phyloP scores from a whole-genome alignment of 2,888 invertebrate species.

The Silvanus unidentatus region DNA sequence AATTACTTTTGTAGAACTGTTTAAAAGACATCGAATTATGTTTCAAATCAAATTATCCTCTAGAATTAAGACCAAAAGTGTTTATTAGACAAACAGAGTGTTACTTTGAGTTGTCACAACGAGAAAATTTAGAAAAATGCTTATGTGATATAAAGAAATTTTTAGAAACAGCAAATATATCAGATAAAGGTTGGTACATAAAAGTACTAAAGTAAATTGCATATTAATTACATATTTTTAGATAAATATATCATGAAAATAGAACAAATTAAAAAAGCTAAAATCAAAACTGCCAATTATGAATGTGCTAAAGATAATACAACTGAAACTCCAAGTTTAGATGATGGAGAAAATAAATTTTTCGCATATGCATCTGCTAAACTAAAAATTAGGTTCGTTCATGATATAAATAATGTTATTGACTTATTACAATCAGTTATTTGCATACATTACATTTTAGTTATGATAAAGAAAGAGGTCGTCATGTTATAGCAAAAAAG shows the following conservation, averaged over 20 bases:
- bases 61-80: constrained; percentile 58
- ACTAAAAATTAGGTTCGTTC: constrained; percentile 46
- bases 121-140: constrained; percentile 30
- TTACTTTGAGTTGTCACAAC: constrained; percentile 48
- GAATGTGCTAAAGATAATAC: constrained; percentile 26
- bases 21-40: constrained; percentile 59
- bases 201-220: background rate
- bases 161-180: constrained; percentile 23
- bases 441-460: constrained; percentile 35
- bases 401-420: too few species aligned
- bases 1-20: constrained; percentile 50
- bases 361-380: constrained; percentile 54
- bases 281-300: constrained; percentile 21
- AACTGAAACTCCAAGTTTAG: constrained; percentile 44
- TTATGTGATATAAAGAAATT: constrained; percentile 27
- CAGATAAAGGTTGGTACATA: constrained; percentile 28
- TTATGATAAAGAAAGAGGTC: constrained; percentile 54
- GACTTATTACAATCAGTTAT: too few species aligned
- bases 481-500: constrained; percentile 59
- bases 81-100: constrained; percentile 61
- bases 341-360: constrained; percentile 48
- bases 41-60: constrained; percentile 57
- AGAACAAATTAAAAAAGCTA: constrained; percentile 32
- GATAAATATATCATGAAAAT: constrained; percentile 34
- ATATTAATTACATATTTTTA: constrained; percentile 15